Evolutionary conservation across 2,888 invertebrate genomes (phyloP).

Genomic region (Volucella inflata): DNA sequence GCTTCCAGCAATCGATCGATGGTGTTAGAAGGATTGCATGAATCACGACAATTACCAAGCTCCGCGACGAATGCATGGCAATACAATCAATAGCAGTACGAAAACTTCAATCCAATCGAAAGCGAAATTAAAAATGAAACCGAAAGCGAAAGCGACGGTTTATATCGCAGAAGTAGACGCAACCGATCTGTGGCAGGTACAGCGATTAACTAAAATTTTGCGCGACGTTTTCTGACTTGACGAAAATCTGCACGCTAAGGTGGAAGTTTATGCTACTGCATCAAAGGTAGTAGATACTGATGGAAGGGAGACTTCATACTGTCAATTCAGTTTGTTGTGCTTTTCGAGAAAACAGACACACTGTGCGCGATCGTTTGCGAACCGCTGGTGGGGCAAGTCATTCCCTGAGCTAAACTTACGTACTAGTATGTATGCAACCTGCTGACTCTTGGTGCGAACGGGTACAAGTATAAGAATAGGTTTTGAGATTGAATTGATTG

Average conservation of each 20-base stretch:
- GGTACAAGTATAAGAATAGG: slow-evolving; percentile 29
- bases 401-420: slow-evolving; percentile 29
- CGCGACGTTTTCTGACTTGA: slow-evolving; percentile 60
- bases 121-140: neutral
- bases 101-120: slow-evolving; percentile 26
- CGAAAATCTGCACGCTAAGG: slow-evolving; percentile 68
- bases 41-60: slow-evolving; percentile 20
- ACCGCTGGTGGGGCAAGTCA: slow-evolving; percentile 7
- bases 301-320: slow-evolving; percentile 55
- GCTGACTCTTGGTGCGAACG: slow-evolving; percentile 7
- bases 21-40: slow-evolving; percentile 34
- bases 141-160: neutral
- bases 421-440: slow-evolving; percentile 1
- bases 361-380: slow-evolving; percentile 5
- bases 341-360: slow-evolving; percentile 40
- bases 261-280: slow-evolving; percentile 33
- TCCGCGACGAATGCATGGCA: slow-evolving; percentile 46
- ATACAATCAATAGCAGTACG: neutral
- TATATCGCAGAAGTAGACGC: slow-evolving; percentile 36
- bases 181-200: slow-evolving; percentile 72
- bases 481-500: slow-evolving; percentile 15
- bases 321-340: slow-evolving; percentile 41
- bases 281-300: slow-evolving; percentile 10
- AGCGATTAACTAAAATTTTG: slow-evolving; percentile 73
- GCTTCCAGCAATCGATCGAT: slow-evolving; percentile 78